phyloP scores from a whole-genome alignment of 2,888 invertebrate species.

The Blomia tropicalis region DNA sequence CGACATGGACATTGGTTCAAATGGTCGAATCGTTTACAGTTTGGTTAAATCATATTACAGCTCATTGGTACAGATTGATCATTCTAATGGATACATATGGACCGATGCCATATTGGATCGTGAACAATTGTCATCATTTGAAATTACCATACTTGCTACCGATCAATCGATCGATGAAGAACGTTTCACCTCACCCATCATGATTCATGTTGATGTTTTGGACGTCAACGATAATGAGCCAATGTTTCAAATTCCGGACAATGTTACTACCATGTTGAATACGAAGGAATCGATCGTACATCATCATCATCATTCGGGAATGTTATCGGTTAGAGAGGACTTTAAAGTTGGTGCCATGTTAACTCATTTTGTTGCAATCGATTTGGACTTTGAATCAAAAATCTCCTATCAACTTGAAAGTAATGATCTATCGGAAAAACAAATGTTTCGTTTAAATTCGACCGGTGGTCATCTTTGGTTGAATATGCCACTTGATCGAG shows the following conservation, averaged over 20 bases:
- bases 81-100: constrained; percentile 74
- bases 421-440: constrained; percentile 23
- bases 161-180: constrained; percentile 19
- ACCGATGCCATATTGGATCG: constrained; percentile 72
- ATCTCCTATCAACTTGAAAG: constrained; percentile 70
- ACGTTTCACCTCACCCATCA: constrained; percentile 57
- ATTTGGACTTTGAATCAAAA: constrained; percentile 60
- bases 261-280: constrained; percentile 5
- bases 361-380: constrained; percentile 43
- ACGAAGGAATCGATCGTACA: background rate
- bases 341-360: constrained; percentile 36
- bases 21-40: constrained; percentile 73
- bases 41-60: constrained; percentile 40
- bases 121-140: constrained; percentile 52
- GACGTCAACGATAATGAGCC: constrained; percentile 85
- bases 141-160: constrained; percentile 46
- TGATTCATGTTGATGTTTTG: constrained; percentile 66
- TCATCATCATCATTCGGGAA: background rate
- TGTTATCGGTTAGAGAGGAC: constrained; percentile 25
- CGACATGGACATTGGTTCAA: constrained; percentile 75
- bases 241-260: constrained; percentile 23
- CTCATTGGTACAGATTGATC: constrained; percentile 48
- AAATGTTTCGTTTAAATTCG: background rate
- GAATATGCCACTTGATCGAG: constrained; percentile 61
- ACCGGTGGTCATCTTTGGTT: constrained; percentile 58